phyloP scores from a whole-genome alignment of 2,797 vertebrate species.

The Novumbra hubbsi region DNA sequence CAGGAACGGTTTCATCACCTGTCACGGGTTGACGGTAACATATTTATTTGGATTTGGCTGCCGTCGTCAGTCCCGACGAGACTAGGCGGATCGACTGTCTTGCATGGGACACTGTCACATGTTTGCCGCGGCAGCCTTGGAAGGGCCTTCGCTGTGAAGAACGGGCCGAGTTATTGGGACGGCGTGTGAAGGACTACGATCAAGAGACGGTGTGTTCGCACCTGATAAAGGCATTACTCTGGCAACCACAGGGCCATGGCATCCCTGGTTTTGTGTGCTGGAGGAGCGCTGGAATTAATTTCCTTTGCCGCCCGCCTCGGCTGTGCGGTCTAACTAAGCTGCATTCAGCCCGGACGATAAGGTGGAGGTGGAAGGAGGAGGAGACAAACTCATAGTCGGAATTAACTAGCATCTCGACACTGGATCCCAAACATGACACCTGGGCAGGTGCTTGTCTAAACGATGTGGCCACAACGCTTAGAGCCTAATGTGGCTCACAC shows the following conservation, averaged over 20 bases:
- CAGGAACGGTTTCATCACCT: neutral
- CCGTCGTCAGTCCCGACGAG: no score
- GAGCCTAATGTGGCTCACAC: slow-evolving; percentile 14
- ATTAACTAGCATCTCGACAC: slow-evolving; percentile 17
- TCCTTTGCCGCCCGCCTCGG: slow-evolving; percentile 6
- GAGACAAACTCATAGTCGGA: neutral
- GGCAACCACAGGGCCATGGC: slow-evolving; percentile 11
- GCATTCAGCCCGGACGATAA: slow-evolving; percentile 19
- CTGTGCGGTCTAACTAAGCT: slow-evolving; percentile 23
- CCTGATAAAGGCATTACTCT: slow-evolving; percentile 30
- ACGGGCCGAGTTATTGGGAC: slow-evolving; percentile 9
- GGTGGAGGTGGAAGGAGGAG: neutral
- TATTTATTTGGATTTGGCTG: neutral
- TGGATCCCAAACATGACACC: slow-evolving; percentile 6
- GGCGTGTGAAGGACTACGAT: slow-evolving; percentile 10
- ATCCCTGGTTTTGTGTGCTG: slow-evolving; percentile 12
- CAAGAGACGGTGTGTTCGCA: slow-evolving; percentile 16
- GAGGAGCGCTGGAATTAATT: slow-evolving; percentile 13
- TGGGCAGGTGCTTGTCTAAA: slow-evolving; percentile 12
- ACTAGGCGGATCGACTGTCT: neutral
- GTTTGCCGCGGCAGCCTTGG: neutral
- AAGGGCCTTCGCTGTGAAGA: neutral
- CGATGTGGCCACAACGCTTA: slow-evolving; percentile 10
- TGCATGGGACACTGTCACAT: slow-evolving; percentile 2
- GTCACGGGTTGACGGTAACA: slow-evolving; percentile 3